Conservation (phyloP, 64 coral and sea anemone species). For the Actinia equina region DNA sequence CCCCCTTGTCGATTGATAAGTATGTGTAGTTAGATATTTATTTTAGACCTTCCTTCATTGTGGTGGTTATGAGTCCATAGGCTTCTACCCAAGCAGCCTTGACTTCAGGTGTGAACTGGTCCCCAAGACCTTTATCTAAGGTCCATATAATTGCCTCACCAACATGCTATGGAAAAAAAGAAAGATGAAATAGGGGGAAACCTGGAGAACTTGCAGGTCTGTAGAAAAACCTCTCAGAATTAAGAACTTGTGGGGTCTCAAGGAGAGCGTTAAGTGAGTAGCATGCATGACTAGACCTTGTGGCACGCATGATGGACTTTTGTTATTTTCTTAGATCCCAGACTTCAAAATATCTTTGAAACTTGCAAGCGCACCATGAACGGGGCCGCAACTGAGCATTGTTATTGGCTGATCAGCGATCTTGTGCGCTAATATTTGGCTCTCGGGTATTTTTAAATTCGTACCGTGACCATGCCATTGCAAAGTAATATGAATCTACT, state of each 20-base stretch:
- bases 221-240: too few relatives aligned
- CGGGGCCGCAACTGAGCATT: too few relatives aligned
- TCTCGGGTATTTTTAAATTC: neutral
- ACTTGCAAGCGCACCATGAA: too few relatives aligned
- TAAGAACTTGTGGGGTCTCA: too few relatives aligned
- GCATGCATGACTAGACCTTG: too few relatives aligned
- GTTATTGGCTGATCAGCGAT: neutral
- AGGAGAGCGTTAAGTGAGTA: too few relatives aligned
- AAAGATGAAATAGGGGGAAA: too few relatives aligned
- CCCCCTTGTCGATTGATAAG: neutral
- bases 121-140: slow-evolving; percentile 53
- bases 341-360: too few relatives aligned
- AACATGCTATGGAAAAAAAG: slow-evolving; percentile 39
- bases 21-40: neutral
- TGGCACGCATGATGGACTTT: too few relatives aligned
- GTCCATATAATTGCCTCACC: slow-evolving; percentile 52
- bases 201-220: too few relatives aligned
- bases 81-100: slow-evolving; percentile 47
- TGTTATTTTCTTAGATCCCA: too few relatives aligned
- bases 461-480: neutral
- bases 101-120: slow-evolving; percentile 43
- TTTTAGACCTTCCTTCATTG: slow-evolving; percentile 32
- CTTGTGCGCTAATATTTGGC: neutral
- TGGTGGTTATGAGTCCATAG: slow-evolving; percentile 23
- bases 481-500: too few relatives aligned